Conservation (phyloP, 2,113 vertebrate species). For the Peromyscus polionotus region DNA sequence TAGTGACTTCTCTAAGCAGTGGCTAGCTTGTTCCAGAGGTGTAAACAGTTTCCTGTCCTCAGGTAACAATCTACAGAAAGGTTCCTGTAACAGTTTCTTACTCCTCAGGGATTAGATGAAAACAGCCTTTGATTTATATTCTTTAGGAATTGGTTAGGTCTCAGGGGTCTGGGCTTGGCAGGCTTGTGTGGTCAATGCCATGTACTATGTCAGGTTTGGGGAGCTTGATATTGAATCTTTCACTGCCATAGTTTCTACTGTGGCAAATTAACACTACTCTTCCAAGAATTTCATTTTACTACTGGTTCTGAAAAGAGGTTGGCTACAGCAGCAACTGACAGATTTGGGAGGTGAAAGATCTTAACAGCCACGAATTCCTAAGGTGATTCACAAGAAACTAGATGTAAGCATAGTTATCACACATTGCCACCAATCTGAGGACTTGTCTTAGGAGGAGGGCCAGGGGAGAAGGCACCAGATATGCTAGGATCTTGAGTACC, state of each 20-base stretch:
- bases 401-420: neutral
- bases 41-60: neutral
- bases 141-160: neutral
- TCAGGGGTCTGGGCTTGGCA: neutral
- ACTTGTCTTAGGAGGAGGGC: neutral
- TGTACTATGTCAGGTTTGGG: neutral
- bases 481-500: neutral
- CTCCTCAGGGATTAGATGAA: neutral
- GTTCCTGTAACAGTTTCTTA: neutral
- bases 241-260: neutral
- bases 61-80: neutral
- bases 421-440: neutral
- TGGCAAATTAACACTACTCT: neutral
- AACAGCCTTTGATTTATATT: neutral
- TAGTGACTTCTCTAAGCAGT: neutral
- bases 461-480: neutral
- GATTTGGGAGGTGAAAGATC: neutral
- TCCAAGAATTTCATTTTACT: neutral
- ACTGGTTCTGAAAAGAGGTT: neutral
- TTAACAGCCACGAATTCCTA: neutral
- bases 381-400: neutral
- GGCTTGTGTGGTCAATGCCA: neutral
- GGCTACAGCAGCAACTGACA: neutral
- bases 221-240: neutral
- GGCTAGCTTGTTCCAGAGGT: neutral